phyloP scores from a whole-genome alignment of 2,797 vertebrate species.

The Sebastes steindachneri region DNA sequence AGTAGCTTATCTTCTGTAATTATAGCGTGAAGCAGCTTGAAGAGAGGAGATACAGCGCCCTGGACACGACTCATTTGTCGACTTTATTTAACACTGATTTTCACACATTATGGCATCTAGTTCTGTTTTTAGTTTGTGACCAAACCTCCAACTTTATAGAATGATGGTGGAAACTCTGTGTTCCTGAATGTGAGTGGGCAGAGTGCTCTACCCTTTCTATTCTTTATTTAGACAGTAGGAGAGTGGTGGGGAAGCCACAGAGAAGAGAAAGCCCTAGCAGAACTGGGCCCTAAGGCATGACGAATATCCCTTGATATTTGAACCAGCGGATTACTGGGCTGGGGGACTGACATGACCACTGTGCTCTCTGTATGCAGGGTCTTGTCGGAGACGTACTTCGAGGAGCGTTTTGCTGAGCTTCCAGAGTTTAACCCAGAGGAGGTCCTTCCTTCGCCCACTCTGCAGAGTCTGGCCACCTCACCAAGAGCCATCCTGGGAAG shows the following conservation, averaged over 20 bases:
- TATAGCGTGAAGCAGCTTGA: conserved; percentile 45
- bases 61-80: conserved; percentile 28
- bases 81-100: conserved; percentile 29
- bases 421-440: conserved; percentile 93
- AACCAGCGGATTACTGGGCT: neutral
- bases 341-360: neutral
- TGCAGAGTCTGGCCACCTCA: conserved; percentile 92
- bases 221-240: conserved; percentile 49
- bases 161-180: conserved; percentile 38
- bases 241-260: conserved; percentile 34
- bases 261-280: conserved; percentile 26
- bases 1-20: conserved; percentile 31
- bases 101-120: conserved; percentile 23
- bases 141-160: conserved; percentile 37
- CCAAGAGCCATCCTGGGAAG: conserved; percentile 92
- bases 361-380: conserved; percentile 79
- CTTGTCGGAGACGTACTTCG: conserved; percentile 89
- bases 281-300: conserved; percentile 19
- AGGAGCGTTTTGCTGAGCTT: conserved; percentile 93
- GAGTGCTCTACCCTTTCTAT: conserved; percentile 27
- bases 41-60: conserved; percentile 20
- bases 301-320: conserved; percentile 7
- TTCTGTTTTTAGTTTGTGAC: conserved; percentile 32
- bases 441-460: conserved; percentile 91
- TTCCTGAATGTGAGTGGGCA: conserved; percentile 55